A percentile compares a stretch with the other conserved stretches of the same genome.
phyloP scores from a whole-genome alignment of 2,888 invertebrate genomes.

The Mesorhabditis sp. region DNA sequence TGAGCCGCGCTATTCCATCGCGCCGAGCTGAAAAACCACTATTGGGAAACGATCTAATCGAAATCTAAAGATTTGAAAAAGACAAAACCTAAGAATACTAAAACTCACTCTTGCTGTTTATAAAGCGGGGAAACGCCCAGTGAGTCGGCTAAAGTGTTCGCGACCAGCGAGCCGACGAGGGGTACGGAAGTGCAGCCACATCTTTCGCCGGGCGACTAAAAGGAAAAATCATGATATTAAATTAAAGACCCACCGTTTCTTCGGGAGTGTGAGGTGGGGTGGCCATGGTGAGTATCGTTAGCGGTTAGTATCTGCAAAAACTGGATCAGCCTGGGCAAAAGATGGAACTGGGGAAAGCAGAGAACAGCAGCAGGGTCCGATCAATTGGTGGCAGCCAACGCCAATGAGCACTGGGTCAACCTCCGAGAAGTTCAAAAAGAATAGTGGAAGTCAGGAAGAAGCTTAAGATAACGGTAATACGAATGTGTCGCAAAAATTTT shows the following conservation, averaged over 20 bases:
- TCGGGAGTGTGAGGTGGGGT: not conserved
- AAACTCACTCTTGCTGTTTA: constrained; percentile 52
- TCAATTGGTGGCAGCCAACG: no score
- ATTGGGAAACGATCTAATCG: constrained; percentile 10
- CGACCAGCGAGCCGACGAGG: constrained; percentile 20
- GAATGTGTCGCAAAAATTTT: no score
- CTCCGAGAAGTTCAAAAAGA: no score
- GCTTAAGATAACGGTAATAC: no score
- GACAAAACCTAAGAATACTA: constrained; percentile 7
- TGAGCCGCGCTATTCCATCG: constrained; percentile 55
- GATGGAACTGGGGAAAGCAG: no score
- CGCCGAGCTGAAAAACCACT: constrained; percentile 34
- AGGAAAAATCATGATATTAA: not conserved
- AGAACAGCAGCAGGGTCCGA: no score
- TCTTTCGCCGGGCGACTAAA: constrained; percentile 2
- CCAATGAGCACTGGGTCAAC: no score
- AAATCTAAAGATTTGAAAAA: constrained; percentile 7
- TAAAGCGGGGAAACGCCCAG: constrained; percentile 55
- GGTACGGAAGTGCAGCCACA: not conserved
- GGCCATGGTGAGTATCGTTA: not conserved
- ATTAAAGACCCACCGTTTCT: not conserved
- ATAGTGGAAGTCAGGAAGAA: no score
- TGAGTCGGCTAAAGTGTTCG: constrained; percentile 52
- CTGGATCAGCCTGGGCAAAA: no score
- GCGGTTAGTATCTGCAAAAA: no score